These are phyloP conservation scores for Ptychoptera albimana DNA, from an alignment of 2,888 invertebrate species.

Conservation along the genomic window DNA sequence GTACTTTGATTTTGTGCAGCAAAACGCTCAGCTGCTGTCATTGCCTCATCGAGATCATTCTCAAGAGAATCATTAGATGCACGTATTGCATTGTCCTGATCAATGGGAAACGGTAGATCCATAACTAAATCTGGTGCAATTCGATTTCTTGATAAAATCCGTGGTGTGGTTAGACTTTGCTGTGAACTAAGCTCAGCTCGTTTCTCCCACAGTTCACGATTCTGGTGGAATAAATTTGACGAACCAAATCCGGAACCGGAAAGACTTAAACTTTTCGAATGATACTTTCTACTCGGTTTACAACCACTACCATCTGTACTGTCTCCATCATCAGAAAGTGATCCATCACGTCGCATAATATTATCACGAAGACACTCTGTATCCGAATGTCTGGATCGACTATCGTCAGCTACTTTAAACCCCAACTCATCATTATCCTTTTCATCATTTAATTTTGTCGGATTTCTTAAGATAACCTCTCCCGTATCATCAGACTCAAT, in stretches of 20 bases:
- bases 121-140: conserved; percentile 66
- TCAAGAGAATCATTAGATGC: conserved; percentile 20
- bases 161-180: conserved; percentile 30
- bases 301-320: conserved; percentile 4
- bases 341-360: neutral
- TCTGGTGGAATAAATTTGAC: conserved; percentile 21
- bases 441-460: neutral
- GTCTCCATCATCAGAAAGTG: conserved; percentile 1
- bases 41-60: conserved; percentile 38
- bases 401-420: neutral
- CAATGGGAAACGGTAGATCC: conserved; percentile 52
- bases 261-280: conserved; percentile 14
- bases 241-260: conserved; percentile 7
- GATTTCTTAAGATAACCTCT: no score
- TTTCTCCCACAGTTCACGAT: conserved; percentile 44
- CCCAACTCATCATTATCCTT: conserved; percentile 1
- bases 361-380: conserved; percentile 10
- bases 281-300: conserved; percentile 11
- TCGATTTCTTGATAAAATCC: conserved; percentile 20
- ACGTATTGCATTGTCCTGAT: conserved; percentile 20
- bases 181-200: conserved; percentile 37
- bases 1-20: conserved; percentile 67
- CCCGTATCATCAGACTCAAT: no score
- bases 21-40: conserved; percentile 60
- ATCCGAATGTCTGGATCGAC: conserved; percentile 11